A percentile compares a stretch with the other conserved stretches of the same genome.
These are phyloP conservation scores for Peucedramus taeniatus DNA, from an alignment of 2,113 vertebrate species.

Conservation along the genomic window DNA sequence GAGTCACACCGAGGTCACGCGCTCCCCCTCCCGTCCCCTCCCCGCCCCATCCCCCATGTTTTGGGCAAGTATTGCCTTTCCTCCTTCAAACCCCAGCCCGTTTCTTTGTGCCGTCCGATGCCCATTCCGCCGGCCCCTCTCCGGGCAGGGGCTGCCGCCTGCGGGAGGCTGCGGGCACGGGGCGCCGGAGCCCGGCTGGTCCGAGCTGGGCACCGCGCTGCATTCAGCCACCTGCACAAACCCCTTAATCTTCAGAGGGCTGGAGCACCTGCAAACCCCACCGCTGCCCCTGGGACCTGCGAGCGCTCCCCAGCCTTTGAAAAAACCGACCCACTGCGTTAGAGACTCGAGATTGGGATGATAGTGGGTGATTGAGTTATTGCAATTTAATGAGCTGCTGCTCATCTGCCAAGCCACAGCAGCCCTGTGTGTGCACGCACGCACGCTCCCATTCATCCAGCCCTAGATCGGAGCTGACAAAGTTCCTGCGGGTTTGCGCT, in stretches of 20 bases:
- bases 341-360: not conserved
- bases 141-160: accelerated
- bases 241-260: not conserved
- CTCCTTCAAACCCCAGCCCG: not conserved
- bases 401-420: conserved; percentile 44
- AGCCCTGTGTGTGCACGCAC: not conserved
- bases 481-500: not conserved
- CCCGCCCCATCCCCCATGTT: not conserved
- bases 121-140: not conserved
- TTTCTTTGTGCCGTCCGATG: not conserved
- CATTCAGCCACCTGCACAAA: not conserved
- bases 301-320: not conserved
- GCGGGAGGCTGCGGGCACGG: not conserved
- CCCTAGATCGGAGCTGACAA: not conserved
- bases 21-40: accelerated
- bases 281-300: not conserved
- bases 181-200: not conserved
- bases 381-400: not conserved
- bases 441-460: not conserved
- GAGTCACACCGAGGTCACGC: conserved; percentile 28
- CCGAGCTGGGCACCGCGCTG: not conserved
- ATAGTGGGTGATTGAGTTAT: not conserved
- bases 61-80: not conserved
- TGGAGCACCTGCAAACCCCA: not conserved
- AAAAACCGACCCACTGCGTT: not conserved